Evolutionary conservation across 2,797 vertebrate species (phyloP).

Genomic region (Intellagama lesueurii): DNA sequence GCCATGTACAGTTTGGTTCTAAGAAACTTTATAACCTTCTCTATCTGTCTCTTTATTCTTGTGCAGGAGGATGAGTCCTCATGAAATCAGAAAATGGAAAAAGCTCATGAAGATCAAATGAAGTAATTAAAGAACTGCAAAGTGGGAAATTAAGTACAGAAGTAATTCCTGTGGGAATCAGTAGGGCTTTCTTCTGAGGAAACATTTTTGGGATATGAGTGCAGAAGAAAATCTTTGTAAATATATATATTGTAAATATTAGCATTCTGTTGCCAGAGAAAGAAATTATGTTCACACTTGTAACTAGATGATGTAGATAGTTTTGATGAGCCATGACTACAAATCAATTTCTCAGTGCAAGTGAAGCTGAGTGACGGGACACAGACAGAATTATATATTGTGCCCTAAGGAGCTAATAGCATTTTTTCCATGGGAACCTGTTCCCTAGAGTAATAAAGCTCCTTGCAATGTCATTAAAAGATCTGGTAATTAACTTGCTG

Average conservation of each 20-base stretch:
- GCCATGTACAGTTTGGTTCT: no score
- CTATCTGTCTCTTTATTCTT: no score
- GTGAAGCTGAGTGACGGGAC: constrained; percentile 20
- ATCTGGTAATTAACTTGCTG: constrained; percentile 35
- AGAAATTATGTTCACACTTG: constrained; percentile 14
- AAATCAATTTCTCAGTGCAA: constrained; percentile 28
- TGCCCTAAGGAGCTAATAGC: constrained; percentile 19
- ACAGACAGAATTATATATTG: constrained; percentile 31
- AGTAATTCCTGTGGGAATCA: neutral
- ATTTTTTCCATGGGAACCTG: constrained; percentile 28
- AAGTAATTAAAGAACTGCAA: neutral
- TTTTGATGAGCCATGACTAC: constrained; percentile 25
- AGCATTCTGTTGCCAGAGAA: neutral
- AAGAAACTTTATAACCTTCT: no score
- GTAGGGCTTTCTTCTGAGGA: neutral
- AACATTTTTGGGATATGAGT: neutral
- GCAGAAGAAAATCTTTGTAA: neutral
- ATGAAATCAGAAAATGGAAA: neutral
- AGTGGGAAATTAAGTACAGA: neutral
- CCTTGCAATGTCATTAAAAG: constrained; percentile 12
- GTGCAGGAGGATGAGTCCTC: neutral
- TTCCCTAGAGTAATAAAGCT: constrained; percentile 13
- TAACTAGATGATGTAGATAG: constrained; percentile 19
- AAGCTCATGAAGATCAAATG: neutral
- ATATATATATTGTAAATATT: constrained; percentile 15